Evolutionary conservation across 2,113 vertebrate genomes (phyloP), one percentile per base, ranked within the genome.

Genomic region (Carlito syrichta): DNA sequence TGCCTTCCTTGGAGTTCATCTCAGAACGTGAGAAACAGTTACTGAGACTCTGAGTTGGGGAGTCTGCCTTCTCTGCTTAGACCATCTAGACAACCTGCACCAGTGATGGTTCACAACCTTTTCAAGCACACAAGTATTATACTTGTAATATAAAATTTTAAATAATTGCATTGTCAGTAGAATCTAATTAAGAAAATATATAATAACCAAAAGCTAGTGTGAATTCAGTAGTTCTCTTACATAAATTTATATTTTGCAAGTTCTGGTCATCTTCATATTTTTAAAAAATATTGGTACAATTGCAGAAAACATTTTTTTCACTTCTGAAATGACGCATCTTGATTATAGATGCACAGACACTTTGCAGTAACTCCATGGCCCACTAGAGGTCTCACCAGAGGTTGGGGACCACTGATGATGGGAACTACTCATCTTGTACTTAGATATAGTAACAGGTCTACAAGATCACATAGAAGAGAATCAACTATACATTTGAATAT

Each of bases 351-450:
- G 93, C 69, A 48, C 11, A 0, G 25, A 52, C 9, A n/a, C 79
- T 25, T 56, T 91, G 88, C 91, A 92, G 27, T 94, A 81, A 40
- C 58, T 32, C 20, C 50, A 35, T 1, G 2, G 52, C 13, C 96
- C 95, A 85, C 91, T 90, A 96, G 96, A 76, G 91, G 97, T 40
- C 96, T 73, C 85, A 38, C 83, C 16, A 35, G 68, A 56, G n/a
- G 23, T 7, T 20, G 43, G 38, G 74, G 84, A 58, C 30, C 17
- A 16, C 52, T 56, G 45, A 71, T 25, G 19, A 58, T 16, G 35
- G 17, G 9, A 83, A 35, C 0, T 43, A 40, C 19, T 52, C 30
- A 2, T 32, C 27, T 35, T 58, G n/a, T 12, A 30, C 35, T 58
- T 58, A 62, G 60, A 6, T 25, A 4, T 0, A 60, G 52, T 8